Conservation (phyloP, 2,797 vertebrate species). For the Perodicticus potto region DNA sequence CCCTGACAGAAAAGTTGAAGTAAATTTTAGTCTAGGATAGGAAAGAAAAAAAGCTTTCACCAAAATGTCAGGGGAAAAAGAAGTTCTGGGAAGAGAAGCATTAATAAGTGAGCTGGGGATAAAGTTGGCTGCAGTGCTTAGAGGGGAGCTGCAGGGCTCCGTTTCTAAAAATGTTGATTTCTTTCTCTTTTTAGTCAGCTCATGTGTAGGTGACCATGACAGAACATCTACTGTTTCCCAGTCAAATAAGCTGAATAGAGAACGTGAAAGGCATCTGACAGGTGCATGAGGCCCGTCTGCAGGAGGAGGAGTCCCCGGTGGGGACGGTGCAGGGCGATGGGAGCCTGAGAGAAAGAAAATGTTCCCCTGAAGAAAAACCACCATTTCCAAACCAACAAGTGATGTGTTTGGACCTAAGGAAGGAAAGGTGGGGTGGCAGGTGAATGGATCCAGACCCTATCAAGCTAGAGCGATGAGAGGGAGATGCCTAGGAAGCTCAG, state of each 20-base stretch:
- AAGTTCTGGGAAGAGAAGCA: conserved; percentile 25
- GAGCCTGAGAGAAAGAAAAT: not conserved
- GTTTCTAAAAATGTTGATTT: conserved; percentile 17
- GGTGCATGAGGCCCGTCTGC: not conserved
- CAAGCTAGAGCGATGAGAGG: not conserved
- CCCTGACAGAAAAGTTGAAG: conserved; percentile 54
- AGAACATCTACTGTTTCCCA: not conserved
- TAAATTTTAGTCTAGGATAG: conserved; percentile 48
- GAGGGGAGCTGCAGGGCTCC: not conserved
- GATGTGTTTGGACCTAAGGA: not conserved
- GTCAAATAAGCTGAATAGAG: conserved; percentile 24
- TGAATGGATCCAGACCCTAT: not conserved
- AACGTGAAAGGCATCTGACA: not conserved
- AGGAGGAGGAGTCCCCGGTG: not conserved
- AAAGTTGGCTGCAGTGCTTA: not conserved
- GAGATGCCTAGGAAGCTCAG: not conserved
- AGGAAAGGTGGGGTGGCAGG: not conserved
- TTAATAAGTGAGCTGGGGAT: not conserved
- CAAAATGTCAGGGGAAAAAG: conserved; percentile 48
- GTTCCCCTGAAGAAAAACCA: not conserved
- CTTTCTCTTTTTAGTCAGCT: conserved; percentile 50
- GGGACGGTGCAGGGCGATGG: not conserved
- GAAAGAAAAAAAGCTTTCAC: conserved; percentile 53
- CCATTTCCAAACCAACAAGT: not conserved
- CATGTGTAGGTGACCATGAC: conserved; percentile 24